Evolutionary conservation across 1,140 invertebrate species (phyloP).

Genomic region (Temnothorax longispinosus): DNA sequence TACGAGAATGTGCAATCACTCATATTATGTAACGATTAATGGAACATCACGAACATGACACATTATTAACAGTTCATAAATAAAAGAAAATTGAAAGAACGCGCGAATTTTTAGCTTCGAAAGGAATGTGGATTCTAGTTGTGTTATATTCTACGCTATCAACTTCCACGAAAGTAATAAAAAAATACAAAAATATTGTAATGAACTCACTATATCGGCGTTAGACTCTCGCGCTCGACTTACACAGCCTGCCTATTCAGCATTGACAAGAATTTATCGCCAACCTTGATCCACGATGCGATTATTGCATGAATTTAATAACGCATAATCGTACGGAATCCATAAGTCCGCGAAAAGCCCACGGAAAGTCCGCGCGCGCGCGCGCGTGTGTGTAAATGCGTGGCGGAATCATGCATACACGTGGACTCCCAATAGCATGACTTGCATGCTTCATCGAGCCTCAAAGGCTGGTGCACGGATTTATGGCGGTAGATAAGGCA

Average conservation of each 20-base stretch:
- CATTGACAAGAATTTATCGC: background rate
- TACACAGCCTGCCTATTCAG: conserved; percentile 11
- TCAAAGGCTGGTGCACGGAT: conserved; percentile 64
- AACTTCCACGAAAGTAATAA: background rate
- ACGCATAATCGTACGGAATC: background rate
- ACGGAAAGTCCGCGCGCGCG: background rate
- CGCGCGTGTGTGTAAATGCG: background rate
- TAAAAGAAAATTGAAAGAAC: background rate
- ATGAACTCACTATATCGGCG: background rate
- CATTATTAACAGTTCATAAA: background rate
- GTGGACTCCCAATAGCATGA: conserved; percentile 20
- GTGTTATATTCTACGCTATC: background rate
- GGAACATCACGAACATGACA: background rate
- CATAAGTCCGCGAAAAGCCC: background rate
- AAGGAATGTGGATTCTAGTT: background rate
- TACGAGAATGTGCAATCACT: background rate
- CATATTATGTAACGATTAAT: conserved; percentile 6
- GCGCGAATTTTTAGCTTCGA: background rate
- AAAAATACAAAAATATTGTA: background rate
- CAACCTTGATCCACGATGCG: conserved; percentile 1
- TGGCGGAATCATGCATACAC: conserved; percentile 43
- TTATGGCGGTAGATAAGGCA: conserved; percentile 67
- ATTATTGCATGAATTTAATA: conserved; percentile 30
- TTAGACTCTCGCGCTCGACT: background rate
- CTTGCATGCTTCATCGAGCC: conserved; percentile 69